These are phyloP conservation scores for Pediacus dermestoides DNA, from an alignment of 2,888 invertebrate genomes.

Conservation along the genomic window DNA sequence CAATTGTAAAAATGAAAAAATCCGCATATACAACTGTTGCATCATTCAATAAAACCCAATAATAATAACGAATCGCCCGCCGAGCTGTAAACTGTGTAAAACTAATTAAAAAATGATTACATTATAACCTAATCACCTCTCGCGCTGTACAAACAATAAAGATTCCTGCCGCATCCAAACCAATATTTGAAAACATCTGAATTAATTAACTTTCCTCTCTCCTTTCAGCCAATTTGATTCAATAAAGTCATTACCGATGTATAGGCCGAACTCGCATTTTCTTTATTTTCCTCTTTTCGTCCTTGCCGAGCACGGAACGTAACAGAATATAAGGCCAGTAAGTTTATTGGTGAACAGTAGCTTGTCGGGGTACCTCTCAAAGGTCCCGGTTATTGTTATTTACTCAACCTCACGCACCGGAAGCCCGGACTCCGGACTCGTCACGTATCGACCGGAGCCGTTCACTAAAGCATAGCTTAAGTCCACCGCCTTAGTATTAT, in stretches of 20 bases:
- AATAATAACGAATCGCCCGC: too few species aligned
- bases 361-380: constrained; percentile 26
- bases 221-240: constrained; percentile 19
- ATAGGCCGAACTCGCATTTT: constrained; percentile 17
- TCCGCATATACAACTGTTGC: too few species aligned
- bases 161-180: too few species aligned
- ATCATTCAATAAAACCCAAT: too few species aligned
- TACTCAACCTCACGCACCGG: constrained; percentile 34
- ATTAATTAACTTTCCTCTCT: constrained; percentile 22
- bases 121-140: too few species aligned
- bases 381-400: constrained; percentile 34
- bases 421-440: constrained; percentile 29
- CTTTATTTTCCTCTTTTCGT: constrained; percentile 16
- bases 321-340: constrained; percentile 3
- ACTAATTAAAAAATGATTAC: too few species aligned
- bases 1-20: too few species aligned
- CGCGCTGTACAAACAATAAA: too few species aligned
- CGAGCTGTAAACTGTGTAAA: too few species aligned
- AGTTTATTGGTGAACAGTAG: constrained; percentile 15
- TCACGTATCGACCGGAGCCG: constrained; percentile 35
- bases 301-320: neutral
- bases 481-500: too few species aligned
- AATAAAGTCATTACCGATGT: constrained; percentile 12
- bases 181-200: constrained; percentile 22
- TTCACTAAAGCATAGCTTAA: too few species aligned